Evolutionary conservation across 2,888 invertebrate genomes (phyloP), one percentile per base, ranked within the genome.

Genomic region (Apodemia zela): DNA sequence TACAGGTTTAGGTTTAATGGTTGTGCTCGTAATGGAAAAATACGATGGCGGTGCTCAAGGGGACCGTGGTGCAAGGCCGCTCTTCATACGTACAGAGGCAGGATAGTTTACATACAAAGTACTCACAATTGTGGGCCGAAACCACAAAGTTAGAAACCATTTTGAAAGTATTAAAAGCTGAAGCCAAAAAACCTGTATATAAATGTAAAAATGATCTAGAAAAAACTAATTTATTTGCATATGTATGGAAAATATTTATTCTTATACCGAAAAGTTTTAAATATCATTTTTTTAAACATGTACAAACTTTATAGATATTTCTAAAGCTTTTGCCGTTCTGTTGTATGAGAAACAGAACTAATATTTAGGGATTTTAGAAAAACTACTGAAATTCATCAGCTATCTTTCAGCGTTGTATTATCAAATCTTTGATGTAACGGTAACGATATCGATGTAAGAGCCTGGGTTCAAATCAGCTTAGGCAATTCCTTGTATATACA

Each of bases 41-140:
- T 89, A 7, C 73, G 91, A n/a, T 92, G 91, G 91, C 69, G 90
- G 13, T 92, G 91, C 67, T 90, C 91, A 17, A 69, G 91, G 2
- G 90, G 90, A 0, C 91, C 91, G 0, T 91, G 90, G 90, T 91
- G 91, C 69, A 90, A 89, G 62, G 91, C 91, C 1, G 90, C 90
- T 0, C 81, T 91, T 0, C 91, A 91, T 65, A 91, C 91, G 0
- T 89, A 82, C 72, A 80, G 87, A 38, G 91, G 90, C 15, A 75
- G 89, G 61, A 87, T 91, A 60, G 89, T 91, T 1, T 91, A 91
- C 64, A 89, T 90, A 68, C 90, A 91, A 66, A 86, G 89, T 69
- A 80, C 80, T 35, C 91, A 91, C 66, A 91, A 87, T 62, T 91
- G 91, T 61, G 91, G 91, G 0, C 90, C 90, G 0, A 89, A 86